Conservation (phyloP, 64 coral and sea anemone genomes). For the Montipora capricornis region DNA sequence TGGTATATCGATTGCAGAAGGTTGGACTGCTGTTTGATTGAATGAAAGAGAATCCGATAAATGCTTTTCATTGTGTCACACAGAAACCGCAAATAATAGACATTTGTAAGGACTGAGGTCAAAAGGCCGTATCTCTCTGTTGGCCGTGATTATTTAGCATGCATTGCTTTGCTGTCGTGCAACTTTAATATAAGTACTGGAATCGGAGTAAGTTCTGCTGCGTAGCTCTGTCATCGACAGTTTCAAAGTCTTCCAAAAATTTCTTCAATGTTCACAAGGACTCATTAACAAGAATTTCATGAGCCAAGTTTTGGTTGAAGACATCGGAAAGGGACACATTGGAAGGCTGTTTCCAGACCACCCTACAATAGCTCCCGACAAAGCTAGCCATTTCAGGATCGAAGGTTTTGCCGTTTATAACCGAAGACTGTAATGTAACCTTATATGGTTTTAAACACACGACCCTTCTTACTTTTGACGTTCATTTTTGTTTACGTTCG, state of each 20-base stretch:
- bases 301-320: too few species aligned
- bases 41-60: not conserved
- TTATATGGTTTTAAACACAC: not conserved
- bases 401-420: not conserved
- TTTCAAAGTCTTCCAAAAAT: not conserved
- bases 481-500: not conserved
- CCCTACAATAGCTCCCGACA: too few species aligned
- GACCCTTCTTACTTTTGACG: not conserved
- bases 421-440: not conserved
- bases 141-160: not conserved
- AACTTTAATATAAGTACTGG: not conserved
- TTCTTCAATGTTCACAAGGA: not conserved
- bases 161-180: not conserved
- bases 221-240: not conserved
- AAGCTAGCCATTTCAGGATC: too few species aligned
- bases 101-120: not conserved
- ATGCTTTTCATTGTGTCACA: slow-evolving; percentile 4
- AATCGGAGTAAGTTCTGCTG: not conserved
- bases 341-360: too few species aligned
- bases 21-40: too few species aligned
- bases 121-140: not conserved
- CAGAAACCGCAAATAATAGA: not conserved
- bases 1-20: not conserved
- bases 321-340: too few species aligned
- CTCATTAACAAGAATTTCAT: too few species aligned